A percentile compares a stretch with the other conserved stretches of the same genome.
phyloP scores from a whole-genome alignment of 2,888 invertebrate genomes.

The Lutraria lutraria region DNA sequence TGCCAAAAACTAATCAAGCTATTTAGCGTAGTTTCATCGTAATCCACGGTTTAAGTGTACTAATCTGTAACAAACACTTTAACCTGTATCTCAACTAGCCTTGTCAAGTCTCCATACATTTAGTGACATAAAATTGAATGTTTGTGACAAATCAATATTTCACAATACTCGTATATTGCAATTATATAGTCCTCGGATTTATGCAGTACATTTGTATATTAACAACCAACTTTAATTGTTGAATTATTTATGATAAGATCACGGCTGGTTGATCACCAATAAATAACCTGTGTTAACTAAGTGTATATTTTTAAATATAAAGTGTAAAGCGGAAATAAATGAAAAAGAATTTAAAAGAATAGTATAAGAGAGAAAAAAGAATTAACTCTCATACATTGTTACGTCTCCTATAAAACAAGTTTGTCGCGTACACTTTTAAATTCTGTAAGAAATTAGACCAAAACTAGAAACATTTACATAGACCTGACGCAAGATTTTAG shows the following conservation, averaged over 20 bases:
- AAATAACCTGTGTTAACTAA: background rate
- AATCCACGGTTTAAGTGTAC: background rate
- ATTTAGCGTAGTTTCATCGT: background rate
- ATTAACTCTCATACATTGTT: too few relatives aligned
- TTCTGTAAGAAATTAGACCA: too few relatives aligned
- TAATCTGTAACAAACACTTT: background rate
- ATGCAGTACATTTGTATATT: background rate
- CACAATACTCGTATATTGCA: background rate
- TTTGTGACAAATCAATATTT: conserved; percentile 19
- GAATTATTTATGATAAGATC: background rate
- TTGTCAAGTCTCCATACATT: background rate
- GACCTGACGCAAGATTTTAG: background rate
- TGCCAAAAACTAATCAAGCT: too few relatives aligned
- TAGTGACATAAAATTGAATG: background rate
- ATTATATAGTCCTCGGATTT: background rate
- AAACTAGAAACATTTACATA: background rate
- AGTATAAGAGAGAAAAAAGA: too few relatives aligned
- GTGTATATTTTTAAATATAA: too few relatives aligned
- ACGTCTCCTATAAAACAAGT: too few relatives aligned
- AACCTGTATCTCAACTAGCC: background rate
- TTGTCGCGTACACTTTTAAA: too few relatives aligned
- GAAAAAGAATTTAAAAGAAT: too few relatives aligned
- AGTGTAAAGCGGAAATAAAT: too few relatives aligned
- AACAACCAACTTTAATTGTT: background rate
- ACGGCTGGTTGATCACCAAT: background rate